These are phyloP conservation scores for Blastobasis adustella DNA, from an alignment of 2,888 invertebrate species.

Conservation along the genomic window DNA sequence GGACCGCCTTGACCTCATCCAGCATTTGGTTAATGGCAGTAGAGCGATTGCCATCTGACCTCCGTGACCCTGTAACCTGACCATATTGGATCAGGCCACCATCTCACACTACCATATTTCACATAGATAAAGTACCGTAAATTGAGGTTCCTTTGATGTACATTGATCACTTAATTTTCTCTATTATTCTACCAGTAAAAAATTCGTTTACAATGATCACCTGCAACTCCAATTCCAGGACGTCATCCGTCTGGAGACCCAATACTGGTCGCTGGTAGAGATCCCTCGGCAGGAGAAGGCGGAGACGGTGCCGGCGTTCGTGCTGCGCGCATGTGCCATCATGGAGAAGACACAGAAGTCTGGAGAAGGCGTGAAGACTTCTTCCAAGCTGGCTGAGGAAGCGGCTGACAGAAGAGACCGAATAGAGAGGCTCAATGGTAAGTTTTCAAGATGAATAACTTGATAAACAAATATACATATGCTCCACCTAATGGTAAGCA, in stretches of 20 bases:
- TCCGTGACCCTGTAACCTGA: too few relatives aligned
- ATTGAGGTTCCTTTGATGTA: too few relatives aligned
- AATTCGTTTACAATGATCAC: background rate
- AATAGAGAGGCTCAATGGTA: conserved; percentile 90
- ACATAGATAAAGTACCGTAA: too few relatives aligned
- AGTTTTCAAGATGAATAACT: conserved; percentile 19
- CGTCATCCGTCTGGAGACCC: conserved; percentile 91
- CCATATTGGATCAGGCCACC: too few relatives aligned
- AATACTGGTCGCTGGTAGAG: conserved; percentile 95
- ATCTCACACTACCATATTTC: too few relatives aligned
- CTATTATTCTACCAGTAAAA: too few relatives aligned
- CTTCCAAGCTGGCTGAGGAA: conserved; percentile 88
- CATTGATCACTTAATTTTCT: too few relatives aligned
- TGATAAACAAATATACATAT: too few relatives aligned
- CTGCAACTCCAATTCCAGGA: conserved; percentile 73
- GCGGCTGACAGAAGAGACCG: conserved; percentile 89
- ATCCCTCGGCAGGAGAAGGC: conserved; percentile 95
- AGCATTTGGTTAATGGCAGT: too few relatives aligned
- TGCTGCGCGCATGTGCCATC: conserved; percentile 90
- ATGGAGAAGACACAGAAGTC: conserved; percentile 95
- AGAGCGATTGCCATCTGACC: too few relatives aligned
- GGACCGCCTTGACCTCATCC: too few relatives aligned
- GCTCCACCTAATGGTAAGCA: too few relatives aligned
- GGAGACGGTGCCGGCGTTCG: conserved; percentile 94
- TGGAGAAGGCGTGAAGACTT: conserved; percentile 91